Conservation (phyloP, 2,888 invertebrate genomes). For the Drosophila monieri region DNA sequence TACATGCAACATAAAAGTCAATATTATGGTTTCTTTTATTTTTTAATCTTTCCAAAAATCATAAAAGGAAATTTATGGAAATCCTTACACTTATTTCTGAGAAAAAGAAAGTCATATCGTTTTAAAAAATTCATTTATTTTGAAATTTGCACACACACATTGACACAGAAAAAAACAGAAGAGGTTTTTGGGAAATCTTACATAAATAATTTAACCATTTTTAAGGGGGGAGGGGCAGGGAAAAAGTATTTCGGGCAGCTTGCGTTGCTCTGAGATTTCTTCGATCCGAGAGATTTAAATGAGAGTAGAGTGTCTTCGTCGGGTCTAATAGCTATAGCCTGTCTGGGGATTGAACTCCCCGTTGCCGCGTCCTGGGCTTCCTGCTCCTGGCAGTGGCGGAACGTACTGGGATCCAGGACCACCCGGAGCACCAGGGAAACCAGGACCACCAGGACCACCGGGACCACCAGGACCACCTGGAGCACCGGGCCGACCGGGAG, state of each 20-base stretch:
- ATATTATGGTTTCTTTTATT: background rate
- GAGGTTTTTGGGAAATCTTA: constrained; percentile 14
- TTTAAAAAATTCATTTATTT: constrained; percentile 31
- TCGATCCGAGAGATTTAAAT: constrained; percentile 48
- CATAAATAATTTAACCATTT: constrained; percentile 35
- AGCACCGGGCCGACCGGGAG: constrained; percentile 10
- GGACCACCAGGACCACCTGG: constrained; percentile 51
- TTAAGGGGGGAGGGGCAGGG: constrained; percentile 24
- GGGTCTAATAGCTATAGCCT: constrained; percentile 84
- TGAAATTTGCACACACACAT: constrained; percentile 27
- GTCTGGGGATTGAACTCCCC: constrained; percentile 84
- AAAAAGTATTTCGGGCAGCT: constrained; percentile 72
- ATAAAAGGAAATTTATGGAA: background rate
- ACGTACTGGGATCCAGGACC: constrained; percentile 64
- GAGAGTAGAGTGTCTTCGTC: constrained; percentile 27
- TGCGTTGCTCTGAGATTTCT: constrained; percentile 53
- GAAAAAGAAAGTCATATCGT: background rate
- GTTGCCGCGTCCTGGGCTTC: constrained; percentile 80
- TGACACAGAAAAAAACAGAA: constrained; percentile 1
- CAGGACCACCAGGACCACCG: constrained; percentile 56
- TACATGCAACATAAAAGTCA: constrained; percentile 76
- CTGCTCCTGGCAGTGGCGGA: constrained; percentile 56
- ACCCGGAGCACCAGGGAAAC: constrained; percentile 62
- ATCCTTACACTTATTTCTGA: background rate
- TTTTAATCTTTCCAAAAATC: background rate